Evolutionary conservation across 2,888 invertebrate genomes (phyloP).

Genomic region (Exephanes ischioxanthus): DNA sequence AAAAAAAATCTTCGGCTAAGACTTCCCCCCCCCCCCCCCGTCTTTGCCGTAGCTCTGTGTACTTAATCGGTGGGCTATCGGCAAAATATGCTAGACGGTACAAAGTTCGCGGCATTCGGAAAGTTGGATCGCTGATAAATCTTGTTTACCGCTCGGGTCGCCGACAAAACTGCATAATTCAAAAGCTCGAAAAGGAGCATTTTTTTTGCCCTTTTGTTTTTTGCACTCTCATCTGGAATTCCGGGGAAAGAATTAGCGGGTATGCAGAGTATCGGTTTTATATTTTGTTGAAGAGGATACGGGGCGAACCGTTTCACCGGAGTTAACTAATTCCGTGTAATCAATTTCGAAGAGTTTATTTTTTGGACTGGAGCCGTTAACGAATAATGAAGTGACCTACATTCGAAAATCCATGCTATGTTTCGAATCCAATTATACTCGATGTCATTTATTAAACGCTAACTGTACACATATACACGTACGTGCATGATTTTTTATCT

Average conservation of each 20-base stretch:
- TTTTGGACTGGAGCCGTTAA: conserved; percentile 8
- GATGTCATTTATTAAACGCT: neutral
- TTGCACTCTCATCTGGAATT: neutral
- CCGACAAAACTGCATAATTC: neutral
- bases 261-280: neutral
- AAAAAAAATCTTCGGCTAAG: conserved; percentile 7
- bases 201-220: neutral
- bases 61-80: neutral
- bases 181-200: neutral
- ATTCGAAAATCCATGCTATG: neutral
- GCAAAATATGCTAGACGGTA: neutral
- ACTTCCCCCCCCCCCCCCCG: neutral
- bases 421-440: neutral
- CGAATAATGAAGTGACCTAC: conserved; percentile 18
- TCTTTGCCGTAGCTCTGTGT: neutral
- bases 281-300: neutral
- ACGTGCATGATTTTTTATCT: conserved; percentile 3
- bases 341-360: conserved; percentile 5
- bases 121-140: neutral
- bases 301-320: neutral
- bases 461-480: neutral
- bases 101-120: neutral
- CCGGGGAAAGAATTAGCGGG: neutral
- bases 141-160: neutral
- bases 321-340: neutral